Evolutionary conservation across 2,888 invertebrate species (phyloP), one percentile per base, ranked within the genome.

Genomic region (Allacma fusca): DNA sequence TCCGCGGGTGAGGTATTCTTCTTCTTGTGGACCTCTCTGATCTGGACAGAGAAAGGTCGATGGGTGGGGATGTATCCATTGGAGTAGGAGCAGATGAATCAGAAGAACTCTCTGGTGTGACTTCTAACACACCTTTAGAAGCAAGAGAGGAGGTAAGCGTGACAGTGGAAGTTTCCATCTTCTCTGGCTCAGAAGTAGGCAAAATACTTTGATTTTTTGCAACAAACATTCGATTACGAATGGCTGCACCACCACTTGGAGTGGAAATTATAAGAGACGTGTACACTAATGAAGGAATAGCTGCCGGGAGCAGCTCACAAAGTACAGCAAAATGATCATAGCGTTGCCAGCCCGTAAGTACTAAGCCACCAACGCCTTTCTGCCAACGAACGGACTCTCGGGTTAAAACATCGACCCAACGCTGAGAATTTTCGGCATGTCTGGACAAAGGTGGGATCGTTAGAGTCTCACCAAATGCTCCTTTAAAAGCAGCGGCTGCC

Each of bases 401-500:
- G 24, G 85, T 84, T 62, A 87, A 80, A 7, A 87, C 86, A 59
- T 85, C 83, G 64, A 87, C 85, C 92, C 92, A 92, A 71, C 91
- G 88, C 79, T 91, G 86, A 85, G 91, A 91, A 85, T 92, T 92
- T 85, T 92, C 92, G 72, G 92, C 86, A 86, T 92, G 92, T 68
- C 91, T 88, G 81, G 90, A 89, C 21, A 91, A 88, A 78, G 91
- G 91, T 5, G 92, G 92, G 78, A 92, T 88, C 83, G 90, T 89
- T 67, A 92, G 84, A 1, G 91, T 91, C 86, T 92, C 92, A 0
- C 94, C 93, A 79, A 93, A 93, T 0, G 95, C 94, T 0, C 96
- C 96, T 88, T 96, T 96, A 85, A 91, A 96, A 0, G 95, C 94
- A 34, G 92, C 92, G 0, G 92, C 95, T 0, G 90, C 90, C 94